A percentile compares a stretch with the other conserved stretches of the same genome.
Conservation (phyloP, 2,888 invertebrate genomes). For the Erannis defoliaria region DNA sequence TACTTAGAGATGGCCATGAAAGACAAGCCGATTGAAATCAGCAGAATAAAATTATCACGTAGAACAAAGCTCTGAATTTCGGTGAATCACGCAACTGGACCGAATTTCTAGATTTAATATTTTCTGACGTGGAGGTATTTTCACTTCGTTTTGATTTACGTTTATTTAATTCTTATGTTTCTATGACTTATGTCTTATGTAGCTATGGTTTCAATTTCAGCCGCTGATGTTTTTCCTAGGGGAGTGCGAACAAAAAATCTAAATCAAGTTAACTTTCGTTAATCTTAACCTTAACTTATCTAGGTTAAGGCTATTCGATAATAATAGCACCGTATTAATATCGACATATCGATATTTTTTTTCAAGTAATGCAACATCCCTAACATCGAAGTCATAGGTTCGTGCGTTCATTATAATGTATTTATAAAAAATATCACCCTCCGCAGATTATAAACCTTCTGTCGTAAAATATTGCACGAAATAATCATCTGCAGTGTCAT, state of each 20-base stretch:
- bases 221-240: no score
- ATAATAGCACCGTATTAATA: neutral
- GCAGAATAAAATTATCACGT: slow-evolving; percentile 20
- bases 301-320: neutral
- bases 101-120: neutral
- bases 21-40: slow-evolving; percentile 22
- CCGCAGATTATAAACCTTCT: slow-evolving; percentile 61
- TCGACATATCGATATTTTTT: slow-evolving; percentile 20
- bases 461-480: slow-evolving; percentile 66
- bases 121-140: no score
- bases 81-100: slow-evolving; percentile 16
- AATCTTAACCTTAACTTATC: no score
- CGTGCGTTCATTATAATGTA: slow-evolving; percentile 46
- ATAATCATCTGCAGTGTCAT: slow-evolving; percentile 66
- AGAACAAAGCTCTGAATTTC: slow-evolving; percentile 8
- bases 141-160: no score
- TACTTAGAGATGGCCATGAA: slow-evolving; percentile 20
- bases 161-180: no score
- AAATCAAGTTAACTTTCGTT: no score
- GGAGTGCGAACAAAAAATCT: no score
- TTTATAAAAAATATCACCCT: slow-evolving; percentile 63
- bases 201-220: no score
- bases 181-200: no score
- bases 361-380: slow-evolving; percentile 17
- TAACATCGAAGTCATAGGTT: slow-evolving; percentile 30